Evolutionary conservation across 2,797 vertebrate species (phyloP), one percentile per base, ranked within the genome.

Genomic region (Muraenolepis orangiensis): DNA sequence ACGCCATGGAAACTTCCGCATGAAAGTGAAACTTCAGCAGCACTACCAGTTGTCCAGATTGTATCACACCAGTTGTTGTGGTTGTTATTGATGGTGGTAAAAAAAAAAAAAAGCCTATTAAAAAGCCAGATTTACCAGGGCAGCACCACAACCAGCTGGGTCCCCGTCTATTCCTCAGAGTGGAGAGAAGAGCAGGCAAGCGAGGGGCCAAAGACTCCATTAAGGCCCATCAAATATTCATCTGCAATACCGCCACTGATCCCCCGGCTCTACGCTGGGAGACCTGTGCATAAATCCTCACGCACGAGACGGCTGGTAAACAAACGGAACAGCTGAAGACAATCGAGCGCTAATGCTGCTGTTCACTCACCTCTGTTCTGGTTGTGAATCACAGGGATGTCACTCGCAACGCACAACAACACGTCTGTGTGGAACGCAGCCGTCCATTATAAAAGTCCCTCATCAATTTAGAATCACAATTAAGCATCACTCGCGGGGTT

Each of bases 171-270:
- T 57, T 57, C 51, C 51, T 57, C 51, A 57, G 16, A 51, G 51
- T 57, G 51, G 20, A 13, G 28, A 13, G 76, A 75, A 3, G 26
- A 20, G 74, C 77, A 76, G 75, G 73, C 51, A 38, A n/a, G 79
- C 61, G 72, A 57, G 71, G 76, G 78, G 82, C 76, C 68, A 72
- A 79, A 68, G 81, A 74, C 84, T 87, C 88, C 86, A 89, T 92
- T 92, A 91, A 84, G 82, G 82, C 69, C 73, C 86, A 92, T 93
- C 84, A 92, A 92, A 92, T 92, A 93, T 92, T 92, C 79, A 93
- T 92, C 86, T 74, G 66, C 83, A 89, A 87, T 85, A 90, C 82
- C 78, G 87, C 51, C 86, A 78, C 82, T 0, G 57, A 87, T 87
- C 72, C 71, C 46, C n/a, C 34, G 32, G 74, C 51, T 76, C 57